Conservation (phyloP, 1,140 invertebrate species). For the Caenorhabditis remanei region DNA sequence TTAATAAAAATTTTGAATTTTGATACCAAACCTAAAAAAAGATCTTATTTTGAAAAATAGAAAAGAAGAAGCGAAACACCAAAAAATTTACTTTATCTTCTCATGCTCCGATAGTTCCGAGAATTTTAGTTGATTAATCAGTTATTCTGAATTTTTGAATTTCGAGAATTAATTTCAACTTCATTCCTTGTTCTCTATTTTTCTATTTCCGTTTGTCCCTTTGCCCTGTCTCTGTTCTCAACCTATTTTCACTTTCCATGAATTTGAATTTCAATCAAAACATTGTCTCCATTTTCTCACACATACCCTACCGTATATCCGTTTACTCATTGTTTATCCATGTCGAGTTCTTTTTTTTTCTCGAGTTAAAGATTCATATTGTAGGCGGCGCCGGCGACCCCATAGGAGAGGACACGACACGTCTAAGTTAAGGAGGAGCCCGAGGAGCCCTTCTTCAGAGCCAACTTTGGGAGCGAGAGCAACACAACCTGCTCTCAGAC, state of each 20-base stretch:
- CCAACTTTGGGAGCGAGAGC: constrained; percentile 48
- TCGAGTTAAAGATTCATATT: constrained; percentile 45
- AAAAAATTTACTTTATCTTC: not conserved
- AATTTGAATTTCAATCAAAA: not conserved
- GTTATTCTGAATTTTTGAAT: not conserved
- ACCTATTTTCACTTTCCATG: not conserved
- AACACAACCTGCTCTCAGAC: constrained; percentile 38
- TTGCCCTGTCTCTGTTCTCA: too few relatives aligned
- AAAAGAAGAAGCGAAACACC: not conserved
- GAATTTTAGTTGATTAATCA: constrained; percentile 1
- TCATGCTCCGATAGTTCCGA: not conserved
- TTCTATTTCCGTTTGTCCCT: not conserved
- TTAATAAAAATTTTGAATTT: not conserved
- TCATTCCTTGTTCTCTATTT: not conserved
- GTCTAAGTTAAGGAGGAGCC: constrained; percentile 32
- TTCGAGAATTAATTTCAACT: not conserved
- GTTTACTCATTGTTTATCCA: constrained; percentile 13
- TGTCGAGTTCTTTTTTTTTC: not conserved
- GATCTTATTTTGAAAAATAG: not conserved
- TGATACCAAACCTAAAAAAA: not conserved
- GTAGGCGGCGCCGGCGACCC: constrained; percentile 46
- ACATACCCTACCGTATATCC: not conserved
- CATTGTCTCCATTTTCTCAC: not conserved
- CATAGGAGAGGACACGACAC: constrained; percentile 36
- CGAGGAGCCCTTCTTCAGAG: not conserved